Conservation (phyloP, 2,113 vertebrate species). For the Sturnira hondurensis region DNA sequence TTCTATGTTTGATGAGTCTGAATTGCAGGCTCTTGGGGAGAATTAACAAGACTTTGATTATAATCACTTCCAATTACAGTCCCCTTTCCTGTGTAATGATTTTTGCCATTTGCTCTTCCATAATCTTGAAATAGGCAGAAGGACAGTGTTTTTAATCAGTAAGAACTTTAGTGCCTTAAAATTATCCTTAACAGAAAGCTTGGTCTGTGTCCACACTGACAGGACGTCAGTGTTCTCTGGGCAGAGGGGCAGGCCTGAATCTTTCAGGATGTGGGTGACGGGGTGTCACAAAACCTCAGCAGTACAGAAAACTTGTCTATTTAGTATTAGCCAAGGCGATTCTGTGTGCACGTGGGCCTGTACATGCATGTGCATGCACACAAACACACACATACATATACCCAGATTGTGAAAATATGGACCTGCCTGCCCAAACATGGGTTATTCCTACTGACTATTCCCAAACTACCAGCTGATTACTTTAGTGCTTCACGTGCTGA, state of each 20-base stretch:
- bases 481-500: neutral
- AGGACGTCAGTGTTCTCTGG: neutral
- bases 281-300: neutral
- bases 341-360: neutral
- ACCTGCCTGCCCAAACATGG: neutral
- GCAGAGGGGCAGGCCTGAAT: neutral
- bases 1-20: constrained; percentile 59
- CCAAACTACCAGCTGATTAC: neutral
- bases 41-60: constrained; percentile 70
- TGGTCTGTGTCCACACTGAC: neutral
- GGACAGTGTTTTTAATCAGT: neutral
- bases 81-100: constrained; percentile 49
- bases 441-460: neutral
- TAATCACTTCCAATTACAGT: constrained; percentile 46
- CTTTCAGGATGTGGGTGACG: neutral
- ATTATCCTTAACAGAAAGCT: neutral
- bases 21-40: neutral
- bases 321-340: neutral
- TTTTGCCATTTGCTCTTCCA: constrained; percentile 45
- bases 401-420: neutral
- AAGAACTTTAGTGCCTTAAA: constrained; percentile 12
- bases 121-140: constrained; percentile 27
- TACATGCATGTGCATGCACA: too few species aligned
- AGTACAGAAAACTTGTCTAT: neutral
- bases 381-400: too few species aligned